Evolutionary conservation across 2,113 vertebrate species (phyloP), one percentile per base, ranked within the genome.

Genomic region (Antennarius striatus): DNA sequence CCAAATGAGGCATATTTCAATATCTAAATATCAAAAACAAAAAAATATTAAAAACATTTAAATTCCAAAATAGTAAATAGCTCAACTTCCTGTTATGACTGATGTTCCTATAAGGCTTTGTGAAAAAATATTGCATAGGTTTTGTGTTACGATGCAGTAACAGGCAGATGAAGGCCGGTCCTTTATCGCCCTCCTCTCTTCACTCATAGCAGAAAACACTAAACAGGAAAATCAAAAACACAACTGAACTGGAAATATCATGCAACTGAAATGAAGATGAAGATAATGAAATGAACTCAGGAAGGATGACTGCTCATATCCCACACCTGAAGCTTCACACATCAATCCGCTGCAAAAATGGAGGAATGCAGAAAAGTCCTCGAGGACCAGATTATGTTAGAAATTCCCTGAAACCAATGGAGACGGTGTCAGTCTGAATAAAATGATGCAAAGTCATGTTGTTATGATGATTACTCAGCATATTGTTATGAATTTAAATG

Each of bases 401-500:
- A 36, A 2, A 36, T 36, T 36, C 32, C 32, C 32, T 36, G 32
- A 36, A 36, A 36, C 10, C 42, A 43, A 51, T 5, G 17, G 22
- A 42, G 32, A 59, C 14, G 45, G 67, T 48, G 28, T 10, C 56
- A 62, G 15, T 36, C 51, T 50, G 42, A 63, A 65, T 39, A 65
- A 10, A 64, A 16, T 11, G 30, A 68, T 42, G 46, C 14, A 64
- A 17, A 17, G 40, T 13, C 2, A 57, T 7, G 7, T 14, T 40
- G 63, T 16, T 49, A 58, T 9, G 15, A 63, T 32, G 28, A 58
- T 3, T 16, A 48, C 17, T 40, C 42, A 39, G 10, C 68, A 36
- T 56, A 78, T 76, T 66, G 58, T 55, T 66, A 43, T 66, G 56
- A 66, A 30, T 7, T 63, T 46, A 47, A 66, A 64, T 16, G 4